Evolutionary conservation across 2,113 vertebrate species (phyloP).

Genomic region (Deroptyus accipitrinus): DNA sequence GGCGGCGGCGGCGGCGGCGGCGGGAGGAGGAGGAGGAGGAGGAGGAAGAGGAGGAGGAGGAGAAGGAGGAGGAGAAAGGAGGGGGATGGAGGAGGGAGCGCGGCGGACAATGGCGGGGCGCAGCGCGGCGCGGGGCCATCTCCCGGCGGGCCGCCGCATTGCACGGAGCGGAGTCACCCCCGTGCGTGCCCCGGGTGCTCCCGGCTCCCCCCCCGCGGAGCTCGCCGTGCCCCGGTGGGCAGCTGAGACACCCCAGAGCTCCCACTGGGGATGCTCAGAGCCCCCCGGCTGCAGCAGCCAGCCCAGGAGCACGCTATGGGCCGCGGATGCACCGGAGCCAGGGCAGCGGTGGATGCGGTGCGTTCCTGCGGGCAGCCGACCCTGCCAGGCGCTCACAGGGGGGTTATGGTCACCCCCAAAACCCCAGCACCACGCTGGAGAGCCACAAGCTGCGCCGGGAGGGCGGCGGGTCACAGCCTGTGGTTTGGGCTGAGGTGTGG

Average conservation of each 20-base stretch:
- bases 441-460: fast-evolving
- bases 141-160: slow-evolving; percentile 36
- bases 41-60: no score
- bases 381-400: background rate
- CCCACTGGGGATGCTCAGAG: background rate
- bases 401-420: background rate
- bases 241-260: background rate
- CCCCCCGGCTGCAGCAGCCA: background rate
- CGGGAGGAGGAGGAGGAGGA: background rate
- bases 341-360: background rate
- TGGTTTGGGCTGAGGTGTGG: background rate
- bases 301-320: background rate
- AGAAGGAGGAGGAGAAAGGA: background rate
- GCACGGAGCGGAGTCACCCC: background rate
- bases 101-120: slow-evolving; percentile 13
- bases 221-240: background rate
- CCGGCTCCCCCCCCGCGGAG: background rate
- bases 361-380: background rate
- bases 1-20: background rate
- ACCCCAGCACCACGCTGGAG: background rate
- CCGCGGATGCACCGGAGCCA: background rate
- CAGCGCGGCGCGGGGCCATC: slow-evolving; percentile 46
- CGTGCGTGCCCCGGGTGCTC: no score
- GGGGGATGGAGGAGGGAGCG: background rate
- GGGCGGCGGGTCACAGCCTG: background rate